Conservation (phyloP, 37 sponge, comb jelly and placozoan species). For the Diacarnus erythraeanus region DNA sequence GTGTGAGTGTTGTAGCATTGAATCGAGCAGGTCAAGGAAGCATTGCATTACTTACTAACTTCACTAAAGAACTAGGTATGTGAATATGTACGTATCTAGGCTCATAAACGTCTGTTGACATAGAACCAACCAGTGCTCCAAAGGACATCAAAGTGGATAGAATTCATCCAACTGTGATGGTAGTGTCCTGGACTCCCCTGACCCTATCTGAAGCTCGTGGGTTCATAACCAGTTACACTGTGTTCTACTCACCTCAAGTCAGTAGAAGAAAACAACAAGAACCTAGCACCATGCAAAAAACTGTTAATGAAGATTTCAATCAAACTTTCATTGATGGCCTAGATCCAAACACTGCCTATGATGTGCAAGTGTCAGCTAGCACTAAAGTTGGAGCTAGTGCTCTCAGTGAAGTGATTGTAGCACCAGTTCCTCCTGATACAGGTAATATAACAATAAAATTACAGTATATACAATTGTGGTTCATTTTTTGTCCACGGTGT, state of each 20-base stretch:
- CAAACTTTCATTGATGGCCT: constrained; percentile 11
- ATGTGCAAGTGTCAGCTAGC: constrained; percentile 18
- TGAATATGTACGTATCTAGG: neutral
- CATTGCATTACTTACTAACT: neutral
- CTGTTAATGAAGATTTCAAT: neutral
- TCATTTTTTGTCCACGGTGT: no score
- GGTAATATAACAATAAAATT: no score
- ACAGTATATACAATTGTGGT: no score
- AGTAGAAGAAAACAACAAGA: constrained; percentile 2
- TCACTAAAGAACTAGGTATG: neutral
- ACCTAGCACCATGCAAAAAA: neutral
- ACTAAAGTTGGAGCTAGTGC: constrained; percentile 15
- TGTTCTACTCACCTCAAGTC: neutral
- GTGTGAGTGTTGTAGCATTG: no score
- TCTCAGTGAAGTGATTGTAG: neutral
- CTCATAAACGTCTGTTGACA: no score
- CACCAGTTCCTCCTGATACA: no score
- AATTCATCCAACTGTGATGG: neutral
- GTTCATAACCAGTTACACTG: constrained; percentile 11
- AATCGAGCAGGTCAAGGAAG: neutral
- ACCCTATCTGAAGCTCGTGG: constrained; percentile 11
- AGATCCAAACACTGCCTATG: constrained; percentile 8
- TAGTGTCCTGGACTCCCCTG: constrained; percentile 16
- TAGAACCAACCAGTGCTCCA: no score
- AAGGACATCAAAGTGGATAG: neutral